Base-by-base conservation (phyloP, 1,140 invertebrate genomes). In the Bactericera cockerelli region DNA sequence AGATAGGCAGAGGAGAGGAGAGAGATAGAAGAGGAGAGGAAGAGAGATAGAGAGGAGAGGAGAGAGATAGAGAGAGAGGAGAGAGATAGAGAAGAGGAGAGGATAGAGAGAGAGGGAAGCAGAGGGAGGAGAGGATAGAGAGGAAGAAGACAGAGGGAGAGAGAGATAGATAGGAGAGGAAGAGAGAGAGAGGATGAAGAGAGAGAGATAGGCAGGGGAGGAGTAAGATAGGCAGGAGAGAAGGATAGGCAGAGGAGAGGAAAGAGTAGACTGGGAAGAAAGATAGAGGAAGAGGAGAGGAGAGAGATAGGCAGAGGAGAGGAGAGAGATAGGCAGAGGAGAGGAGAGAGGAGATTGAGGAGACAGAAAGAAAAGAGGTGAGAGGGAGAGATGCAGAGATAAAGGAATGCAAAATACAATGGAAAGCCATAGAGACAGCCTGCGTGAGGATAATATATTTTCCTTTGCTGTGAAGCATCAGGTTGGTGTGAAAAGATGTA, bases 301-400 rank as follows among this genome's bases (percentile, higher is more conserved):
- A 42, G 57, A 58, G 57, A 58, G 33, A 58, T 28, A 58, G 21
- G 21, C 26, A 60, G 59, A 59, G 55, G 38, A 55, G 55, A 26
- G 57, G 57, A 58, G 59, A 58, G 53, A 31, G n/a, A 31, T 31
- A 57, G 31, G 19, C 26, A 49, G 58, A 39, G 33, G 19, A 25
- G 24, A 33, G 22, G 33, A 36, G 33, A 16, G 16, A 16, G 33
- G 33, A 36, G 33, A 36, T 36, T 36, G 16, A n/a, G n/a, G n/a
- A n/a, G 28, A 31, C 4, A 31, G 28, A 6, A 31, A 31, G 13
- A 31, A 31, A 31, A 31, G 13, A 31, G 13, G 13, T 6, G 13
- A 31, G 13, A 31, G 13, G 13, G 13, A 31, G 13, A 31, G 13
- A 31, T 31, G 28, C 4, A 31, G 4, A 31, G 28, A 31, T 31